Evolutionary conservation across 2,888 invertebrate species (phyloP), one percentile per base, ranked within the genome.

Genomic region (Cheilosia scutellata): DNA sequence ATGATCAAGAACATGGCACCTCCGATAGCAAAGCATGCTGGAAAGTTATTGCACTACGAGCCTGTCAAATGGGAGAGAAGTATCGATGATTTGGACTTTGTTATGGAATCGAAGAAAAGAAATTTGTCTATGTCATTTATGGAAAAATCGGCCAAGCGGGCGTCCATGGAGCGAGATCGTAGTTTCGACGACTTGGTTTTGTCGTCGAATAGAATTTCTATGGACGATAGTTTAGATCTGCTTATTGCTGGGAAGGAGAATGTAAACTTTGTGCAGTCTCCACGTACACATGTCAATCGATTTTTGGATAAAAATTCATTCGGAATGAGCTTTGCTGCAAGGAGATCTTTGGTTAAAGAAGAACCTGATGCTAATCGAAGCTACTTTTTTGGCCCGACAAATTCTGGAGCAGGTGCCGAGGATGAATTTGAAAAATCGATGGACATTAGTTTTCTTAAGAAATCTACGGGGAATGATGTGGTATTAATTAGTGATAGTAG

Each of bases 371-470:
- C 82, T 5, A 89, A 90, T 83, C 82, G 89, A 89, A 94, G 94
- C 89, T 93, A 93, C 90, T 95, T 95, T 87, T 94, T 94, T 88
- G 93, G 58, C n/a, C n/a, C n/a, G 13, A 20, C 51, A 9, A 88
- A 93, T 87, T 92, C 92, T 87, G 87, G 93, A 66, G 92, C 92
- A 1, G 93, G 92, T 57, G 93, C 93, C 44, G 91, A 93, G n/a
- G 95, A 95, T 90, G 93, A 94, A 11, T 95, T 95, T 89, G 95
- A 95, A 91, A 93, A 94, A 89, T 93, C 95, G 4, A 90, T 95
- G 84, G 93, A 93, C 71, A 89, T 91, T 71, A 93, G 92, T 77
- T 87, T 88, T 16, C 63, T 88, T 5, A 86, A 37, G 25, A 74
- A 62, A 20, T 44, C 70, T 1, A 3, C 0, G 0, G 29, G 7